Conservation (phyloP, 2,797 vertebrate genomes). For the Odontamblyopus lacepedii region DNA sequence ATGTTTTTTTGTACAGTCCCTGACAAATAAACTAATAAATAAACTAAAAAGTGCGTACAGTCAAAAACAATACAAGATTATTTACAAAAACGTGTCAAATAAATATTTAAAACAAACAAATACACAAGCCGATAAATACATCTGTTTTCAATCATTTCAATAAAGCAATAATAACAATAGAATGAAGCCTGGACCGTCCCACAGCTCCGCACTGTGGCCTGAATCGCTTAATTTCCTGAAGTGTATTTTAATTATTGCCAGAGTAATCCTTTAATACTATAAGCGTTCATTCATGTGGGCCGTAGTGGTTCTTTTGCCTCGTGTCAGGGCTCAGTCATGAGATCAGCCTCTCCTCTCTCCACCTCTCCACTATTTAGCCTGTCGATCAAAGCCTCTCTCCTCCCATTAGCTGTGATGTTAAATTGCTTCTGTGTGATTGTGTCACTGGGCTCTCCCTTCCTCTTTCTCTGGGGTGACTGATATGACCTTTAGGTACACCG, state of each 20-base stretch:
- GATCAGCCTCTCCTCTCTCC: constrained; percentile 48
- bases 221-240: not conserved
- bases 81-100: too few species aligned
- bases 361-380: constrained; percentile 46
- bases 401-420: constrained; percentile 80
- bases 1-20: too few species aligned
- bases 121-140: too few species aligned
- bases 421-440: constrained; percentile 79
- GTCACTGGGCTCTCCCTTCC: constrained; percentile 70
- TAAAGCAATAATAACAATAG: too few species aligned
- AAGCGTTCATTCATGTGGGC: not conserved
- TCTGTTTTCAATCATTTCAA: too few species aligned
- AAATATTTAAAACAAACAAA: too few species aligned
- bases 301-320: constrained; percentile 10
- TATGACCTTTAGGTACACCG: constrained; percentile 85
- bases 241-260: not conserved
- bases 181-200: not conserved
- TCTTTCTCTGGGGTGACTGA: constrained; percentile 78
- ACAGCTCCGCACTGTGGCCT: not conserved
- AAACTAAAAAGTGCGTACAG: too few species aligned
- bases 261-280: constrained; percentile 2
- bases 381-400: constrained; percentile 72
- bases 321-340: constrained; percentile 42
- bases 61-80: too few species aligned
- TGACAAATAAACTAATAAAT: too few species aligned